Evolutionary conservation across 2,113 vertebrate genomes (phyloP).

Genomic region (Cariama cristata): DNA sequence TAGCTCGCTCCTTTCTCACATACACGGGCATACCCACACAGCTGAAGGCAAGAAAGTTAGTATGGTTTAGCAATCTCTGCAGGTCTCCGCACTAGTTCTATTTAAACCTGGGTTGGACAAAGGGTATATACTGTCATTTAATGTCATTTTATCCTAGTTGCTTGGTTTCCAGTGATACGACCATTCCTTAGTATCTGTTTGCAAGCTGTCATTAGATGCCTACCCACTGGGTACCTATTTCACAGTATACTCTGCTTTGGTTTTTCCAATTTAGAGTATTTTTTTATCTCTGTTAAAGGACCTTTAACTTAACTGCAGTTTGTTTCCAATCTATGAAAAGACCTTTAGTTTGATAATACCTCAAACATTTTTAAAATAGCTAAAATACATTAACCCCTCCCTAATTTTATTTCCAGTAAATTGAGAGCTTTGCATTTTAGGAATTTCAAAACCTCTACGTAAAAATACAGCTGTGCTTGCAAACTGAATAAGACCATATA

Average conservation of each 20-base stretch:
- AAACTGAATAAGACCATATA: not conserved
- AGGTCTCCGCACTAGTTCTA: not conserved
- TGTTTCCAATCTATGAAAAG: not conserved
- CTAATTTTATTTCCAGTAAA: conserved; percentile 34
- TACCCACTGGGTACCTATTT: not conserved
- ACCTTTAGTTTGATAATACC: not conserved
- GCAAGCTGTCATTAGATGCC: not conserved
- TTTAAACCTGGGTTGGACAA: not conserved
- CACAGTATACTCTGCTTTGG: not conserved
- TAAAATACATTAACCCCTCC: not conserved
- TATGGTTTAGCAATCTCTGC: not conserved
- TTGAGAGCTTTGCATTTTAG: conserved; percentile 8
- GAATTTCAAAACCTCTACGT: conserved; percentile 18
- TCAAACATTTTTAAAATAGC: conserved; percentile 2
- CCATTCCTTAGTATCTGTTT: not conserved
- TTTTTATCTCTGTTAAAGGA: not conserved
- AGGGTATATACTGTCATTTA: not conserved
- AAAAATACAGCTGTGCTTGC: not conserved
- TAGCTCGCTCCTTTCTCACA: not conserved
- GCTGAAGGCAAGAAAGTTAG: not conserved
- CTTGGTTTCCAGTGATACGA: not conserved
- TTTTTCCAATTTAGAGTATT: not conserved
- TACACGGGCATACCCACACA: not conserved
- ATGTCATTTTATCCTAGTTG: not conserved
- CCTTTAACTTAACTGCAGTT: not conserved